Percentiles rank a stretch among this genome's conserved stretches.
Evolutionary conservation across 1,140 invertebrate genomes (phyloP).

Genomic region (Drosophila miranda): DNA sequence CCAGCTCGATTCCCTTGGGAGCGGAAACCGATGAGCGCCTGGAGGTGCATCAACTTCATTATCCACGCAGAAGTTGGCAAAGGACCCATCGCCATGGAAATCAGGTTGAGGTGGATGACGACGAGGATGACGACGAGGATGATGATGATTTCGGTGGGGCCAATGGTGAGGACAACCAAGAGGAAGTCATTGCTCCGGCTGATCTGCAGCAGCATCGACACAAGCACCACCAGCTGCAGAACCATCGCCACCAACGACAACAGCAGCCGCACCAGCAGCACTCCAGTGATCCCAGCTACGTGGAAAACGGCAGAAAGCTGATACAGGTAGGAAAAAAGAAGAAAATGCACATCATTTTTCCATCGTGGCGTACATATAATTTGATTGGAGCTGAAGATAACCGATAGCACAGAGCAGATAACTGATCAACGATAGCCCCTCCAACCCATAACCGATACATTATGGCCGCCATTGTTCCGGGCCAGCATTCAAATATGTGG

Average conservation of each 20-base stretch:
- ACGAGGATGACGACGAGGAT: too few relatives aligned
- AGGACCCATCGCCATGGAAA: conserved; percentile 37
- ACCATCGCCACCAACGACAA: background rate
- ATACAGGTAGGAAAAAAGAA: conserved; percentile 63
- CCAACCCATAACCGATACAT: conserved; percentile 26
- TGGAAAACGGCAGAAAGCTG: conserved; percentile 71
- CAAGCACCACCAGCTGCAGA: background rate
- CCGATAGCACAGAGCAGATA: background rate
- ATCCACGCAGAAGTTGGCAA: conserved; percentile 57
- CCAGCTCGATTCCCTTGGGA: conserved; percentile 54
- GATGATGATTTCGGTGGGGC: conserved; percentile 19
- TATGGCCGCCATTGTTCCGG: conserved; percentile 10
- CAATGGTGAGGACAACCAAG: conserved; percentile 31
- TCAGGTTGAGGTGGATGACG: conserved; percentile 26
- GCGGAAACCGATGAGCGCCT: conserved; percentile 22
- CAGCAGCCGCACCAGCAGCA: conserved; percentile 26
- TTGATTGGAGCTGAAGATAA: conserved; percentile 37
- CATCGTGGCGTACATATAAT: conserved; percentile 58
- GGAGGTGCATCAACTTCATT: conserved; percentile 54
- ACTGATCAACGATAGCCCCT: conserved; percentile 9
- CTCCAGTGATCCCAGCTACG: conserved; percentile 55
- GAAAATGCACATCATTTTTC: conserved; percentile 27
- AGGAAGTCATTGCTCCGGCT: conserved; percentile 55
- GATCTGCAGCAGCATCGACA: conserved; percentile 29
- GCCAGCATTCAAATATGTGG: conserved; percentile 72